Evolutionary conservation across 2,113 vertebrate species (phyloP), one percentile per base, ranked within the genome.

Genomic region (Boulengeromyrus knoepffleri): DNA sequence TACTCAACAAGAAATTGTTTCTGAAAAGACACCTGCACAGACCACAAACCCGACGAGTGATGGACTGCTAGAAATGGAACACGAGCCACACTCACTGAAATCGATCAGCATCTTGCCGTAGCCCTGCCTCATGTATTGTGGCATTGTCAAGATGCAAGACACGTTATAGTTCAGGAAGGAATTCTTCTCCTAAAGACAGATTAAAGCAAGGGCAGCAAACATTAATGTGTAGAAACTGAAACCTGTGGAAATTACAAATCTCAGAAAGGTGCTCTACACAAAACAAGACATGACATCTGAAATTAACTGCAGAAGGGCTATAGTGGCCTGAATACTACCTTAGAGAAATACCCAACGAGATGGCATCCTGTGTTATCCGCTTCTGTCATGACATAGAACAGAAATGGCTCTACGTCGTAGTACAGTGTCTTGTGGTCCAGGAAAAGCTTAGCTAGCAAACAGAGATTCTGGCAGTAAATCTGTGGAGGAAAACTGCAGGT

Each of bases 131-230:
- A 99, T 99, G 92, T 99, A 99, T 91, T 99, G 99, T 3, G 99
- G 99, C 99, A 99, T 99, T 0, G 99, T 99, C 90, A 99, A 96
- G 94, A 99, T 99, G 92, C 99, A 99, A 74, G 99, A 99, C 0
- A 99, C 99, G 0, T 99, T 99, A 94, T 99, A 99, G 96, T 99
- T 99, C 90, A 99, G 97, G 93, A 99, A 99, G 36, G 99, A 99
- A 94, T 99, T 99, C 94, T 99, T 99, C 93, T 99, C 99, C 99
- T 99, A 91, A 15, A 91, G 52, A 93, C 93, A 90, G 3, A 74
- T 31, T 50, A 90, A 36, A 24, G 17, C 3, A 84, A 47, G 12
- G 62, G 47, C 0, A 5, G 9, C 70, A 42, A 42, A 83, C 58
- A 31, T 70, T 12, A 50, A 84, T 1, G 39, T 45, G 39, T 3